These are phyloP conservation scores for Caenorhabditis doughertyi DNA, from an alignment of 2,888 invertebrate genomes.

Conservation along the genomic window DNA sequence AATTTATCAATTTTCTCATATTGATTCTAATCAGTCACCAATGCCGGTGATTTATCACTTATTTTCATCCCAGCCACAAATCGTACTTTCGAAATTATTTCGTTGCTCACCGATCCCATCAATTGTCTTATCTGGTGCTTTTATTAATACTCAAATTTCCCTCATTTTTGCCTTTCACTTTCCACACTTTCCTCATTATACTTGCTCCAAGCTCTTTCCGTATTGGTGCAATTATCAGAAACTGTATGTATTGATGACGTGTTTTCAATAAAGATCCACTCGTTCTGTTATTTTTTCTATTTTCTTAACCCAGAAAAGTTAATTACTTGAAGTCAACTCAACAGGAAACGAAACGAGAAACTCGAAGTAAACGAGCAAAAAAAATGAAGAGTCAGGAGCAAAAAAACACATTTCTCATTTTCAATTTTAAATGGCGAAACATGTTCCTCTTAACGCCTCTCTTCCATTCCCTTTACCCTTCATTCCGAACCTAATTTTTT, in stretches of 20 bases:
- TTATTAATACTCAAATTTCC: not conserved
- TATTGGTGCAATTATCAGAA: constrained; percentile 12
- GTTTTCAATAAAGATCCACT: constrained; percentile 26
- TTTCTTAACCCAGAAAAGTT: constrained; percentile 7
- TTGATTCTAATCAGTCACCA: constrained; percentile 59
- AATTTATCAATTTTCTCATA: constrained; percentile 14
- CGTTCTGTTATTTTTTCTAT: not conserved
- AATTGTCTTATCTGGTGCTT: constrained; percentile 30
- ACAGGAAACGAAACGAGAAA: constrained; percentile 11
- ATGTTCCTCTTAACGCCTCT: constrained; percentile 47
- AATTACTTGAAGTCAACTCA: constrained; percentile 18
- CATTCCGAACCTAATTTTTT: constrained; percentile 50
- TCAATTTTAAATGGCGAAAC: constrained; percentile 53
- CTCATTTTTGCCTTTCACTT: constrained; percentile 31
- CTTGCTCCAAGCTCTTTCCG: not conserved
- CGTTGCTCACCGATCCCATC: constrained; percentile 55
- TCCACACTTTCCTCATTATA: not conserved
- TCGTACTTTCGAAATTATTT: constrained; percentile 19
- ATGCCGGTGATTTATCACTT: constrained; percentile 57
- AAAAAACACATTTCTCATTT: constrained; percentile 47
- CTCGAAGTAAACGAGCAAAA: constrained; percentile 20
- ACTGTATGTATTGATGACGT: constrained; percentile 20
- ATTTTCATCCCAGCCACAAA: constrained; percentile 37
- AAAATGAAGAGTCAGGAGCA: constrained; percentile 34
- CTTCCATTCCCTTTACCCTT: constrained; percentile 1